Base-by-base conservation (phyloP, 2,113 vertebrate species). In the Peucedramus taeniatus region DNA sequence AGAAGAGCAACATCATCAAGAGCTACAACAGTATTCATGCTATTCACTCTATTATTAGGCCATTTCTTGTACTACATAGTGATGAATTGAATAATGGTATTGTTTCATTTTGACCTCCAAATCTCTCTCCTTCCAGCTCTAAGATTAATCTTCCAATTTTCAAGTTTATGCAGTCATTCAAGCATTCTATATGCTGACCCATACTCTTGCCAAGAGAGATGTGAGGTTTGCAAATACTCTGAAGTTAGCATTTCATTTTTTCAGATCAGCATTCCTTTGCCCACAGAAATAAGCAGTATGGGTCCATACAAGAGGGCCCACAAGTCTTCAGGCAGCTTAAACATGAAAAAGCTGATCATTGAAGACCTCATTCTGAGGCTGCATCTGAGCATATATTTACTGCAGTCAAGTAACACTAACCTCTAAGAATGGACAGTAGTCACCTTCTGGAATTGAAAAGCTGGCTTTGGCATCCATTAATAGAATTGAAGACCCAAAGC, bases 101-200 rank as follows among this genome's bases (percentile, higher is more conserved):
- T 70, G 54, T 85, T 93, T 89, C 53, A 54, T 90, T 87, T 45
- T 80, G 75, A 83, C 88, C 71, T 94, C 53, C 57, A 88, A 93
- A 92, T 90, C 49, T 86, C 50, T 89, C 42, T 15, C 31, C 37
- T 85, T 47, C 17, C n/a, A 88, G 63, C 75, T 80, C 65, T 65
- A 79, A 85, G n/a, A 85, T 85, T 87, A 69, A 94, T 90, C 68
- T 85, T 90, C 70, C 40, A 65, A 37, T 85, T 83, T 94, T 60
- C 75, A 90, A 45, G 61, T 83, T 85, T 90, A 80, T 69, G 31
- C 18, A 92, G 40, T 79, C 65, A 90, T 76, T 91, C 90, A 90
- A 45, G 79, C 51, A 39, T 78, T 81, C 22, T 63, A 11, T 33
- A 39, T 49, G 70, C 92, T 83, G 63, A 92, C 45, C 85, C 45